Base-by-base conservation (phyloP, 2,113 vertebrate genomes). In the Gymnorhina tibicen region DNA sequence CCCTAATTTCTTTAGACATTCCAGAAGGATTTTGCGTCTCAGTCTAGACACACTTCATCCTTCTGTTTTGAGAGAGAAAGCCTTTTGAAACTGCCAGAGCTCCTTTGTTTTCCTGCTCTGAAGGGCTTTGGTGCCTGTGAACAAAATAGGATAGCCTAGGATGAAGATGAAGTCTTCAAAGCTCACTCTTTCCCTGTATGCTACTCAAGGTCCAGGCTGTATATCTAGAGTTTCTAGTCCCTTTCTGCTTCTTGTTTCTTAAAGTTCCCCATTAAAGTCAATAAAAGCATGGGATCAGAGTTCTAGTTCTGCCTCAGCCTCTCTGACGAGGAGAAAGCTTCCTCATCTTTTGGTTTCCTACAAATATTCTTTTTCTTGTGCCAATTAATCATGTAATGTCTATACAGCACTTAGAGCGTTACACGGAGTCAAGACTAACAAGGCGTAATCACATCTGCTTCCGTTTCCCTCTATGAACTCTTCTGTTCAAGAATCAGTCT, bases 31-130 rank as follows among this genome's bases (percentile, higher is more conserved):
- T 94, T 96, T 96, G 52, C 16, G 0, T 84, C 76, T 94, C 92
- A 75, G 93, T 96, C 96, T 94, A 93, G 96, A 96, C 93, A 94
- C 82, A 91, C 87, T 96, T 94, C 95, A 95, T 87, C 93, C 63
- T 73, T 95, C 77, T 96, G 93, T 95, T 96, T 89, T 49, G 73
- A 91, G 94, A 94, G 80, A 95, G 84, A 91, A 96, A 92, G 89
- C 87, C 93, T 75, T 94, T 92, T 96, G 83, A 96, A 94, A 96
- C 59, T 63, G 69, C 79, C 75, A 64, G 72, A 70, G 60, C 49
- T 63, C 79, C 86, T 96, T 97, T 96, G 91, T 97, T 83, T 89
- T 84, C 88, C 85, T 56, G 39, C 79, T 85, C 88, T 81, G 82
- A 91, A 95, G 79, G 83, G 76, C 85, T 96, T 89, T 75, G 93